These are phyloP conservation scores for Brachylomia viminalis DNA, from an alignment of 2,888 invertebrate genomes.

Conservation along the genomic window DNA sequence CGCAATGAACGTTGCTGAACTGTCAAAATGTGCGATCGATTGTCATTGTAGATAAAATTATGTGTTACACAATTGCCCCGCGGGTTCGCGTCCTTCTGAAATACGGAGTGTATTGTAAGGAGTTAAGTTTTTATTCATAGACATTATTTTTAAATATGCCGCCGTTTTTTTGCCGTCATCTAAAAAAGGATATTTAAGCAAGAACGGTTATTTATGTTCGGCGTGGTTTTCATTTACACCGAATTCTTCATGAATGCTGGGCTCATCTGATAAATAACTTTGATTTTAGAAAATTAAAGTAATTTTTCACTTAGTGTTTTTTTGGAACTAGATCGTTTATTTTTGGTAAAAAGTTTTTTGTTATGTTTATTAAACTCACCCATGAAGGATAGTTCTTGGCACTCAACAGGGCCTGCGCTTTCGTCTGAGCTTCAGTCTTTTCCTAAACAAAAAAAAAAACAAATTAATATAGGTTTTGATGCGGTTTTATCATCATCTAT, in stretches of 20 bases:
- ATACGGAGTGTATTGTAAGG: too few species aligned
- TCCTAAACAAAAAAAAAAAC: conserved; percentile 87
- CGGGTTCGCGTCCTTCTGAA: too few species aligned
- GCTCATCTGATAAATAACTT: not conserved
- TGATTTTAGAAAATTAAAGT: not conserved
- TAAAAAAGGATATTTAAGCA: too few species aligned
- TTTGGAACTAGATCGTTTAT: not conserved
- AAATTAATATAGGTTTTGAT: not conserved
- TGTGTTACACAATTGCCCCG: too few species aligned
- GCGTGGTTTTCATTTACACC: too few species aligned
- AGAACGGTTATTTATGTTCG: too few species aligned
- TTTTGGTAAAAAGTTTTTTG: not conserved
- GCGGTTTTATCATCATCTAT: not conserved
- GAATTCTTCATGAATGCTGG: not conserved
- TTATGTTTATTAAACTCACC: conserved; percentile 87
- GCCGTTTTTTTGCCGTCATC: too few species aligned
- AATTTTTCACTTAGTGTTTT: not conserved
- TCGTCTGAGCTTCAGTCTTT: conserved; percentile 93
- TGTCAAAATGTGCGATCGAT: too few species aligned
- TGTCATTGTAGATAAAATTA: too few species aligned
- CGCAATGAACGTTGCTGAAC: too few species aligned
- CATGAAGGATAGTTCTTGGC: conserved; percentile 94
- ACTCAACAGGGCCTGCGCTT: conserved; percentile 92
- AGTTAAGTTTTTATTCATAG: too few species aligned
- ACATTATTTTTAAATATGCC: too few species aligned